phyloP scores from a whole-genome alignment of 2,888 invertebrate species.

The Tenthredo scrophulariae region DNA sequence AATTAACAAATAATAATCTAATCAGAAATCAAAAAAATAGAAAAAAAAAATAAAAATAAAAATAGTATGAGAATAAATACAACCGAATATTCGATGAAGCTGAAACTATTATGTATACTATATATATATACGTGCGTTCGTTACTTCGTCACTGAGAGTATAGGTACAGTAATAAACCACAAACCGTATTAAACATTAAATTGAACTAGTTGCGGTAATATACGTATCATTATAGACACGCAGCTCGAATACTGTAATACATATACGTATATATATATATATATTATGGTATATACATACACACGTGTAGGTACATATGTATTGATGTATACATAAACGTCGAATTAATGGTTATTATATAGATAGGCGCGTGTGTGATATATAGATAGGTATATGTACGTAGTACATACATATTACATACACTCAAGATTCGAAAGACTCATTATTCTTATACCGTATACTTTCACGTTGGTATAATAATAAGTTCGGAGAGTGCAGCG shows the following conservation, averaged over 20 bases:
- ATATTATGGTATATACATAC: background rate
- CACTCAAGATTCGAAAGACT: background rate
- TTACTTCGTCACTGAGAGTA: background rate
- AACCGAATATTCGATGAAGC: too few species aligned
- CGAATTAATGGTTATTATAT: background rate
- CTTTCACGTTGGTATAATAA: constrained; percentile 4
- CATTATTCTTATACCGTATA: constrained; percentile 4
- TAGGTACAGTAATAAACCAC: background rate
- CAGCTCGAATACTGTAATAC: background rate
- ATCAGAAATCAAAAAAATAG: too few species aligned
- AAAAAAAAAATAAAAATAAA: background rate
- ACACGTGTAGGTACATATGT: background rate
- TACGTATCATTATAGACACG: constrained; percentile 6
- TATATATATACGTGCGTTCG: background rate
- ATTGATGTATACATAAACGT: background rate
- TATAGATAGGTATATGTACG: background rate
- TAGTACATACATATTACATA: background rate
- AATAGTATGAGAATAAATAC: background rate
- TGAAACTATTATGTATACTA: background rate
- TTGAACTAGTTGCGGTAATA: constrained; percentile 10
- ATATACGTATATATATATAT: background rate
- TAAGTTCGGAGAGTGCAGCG: background rate
- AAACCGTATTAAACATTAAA: background rate
- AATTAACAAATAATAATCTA: background rate
- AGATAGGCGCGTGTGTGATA: background rate